These are phyloP conservation scores for Perizoma affinitatum DNA, from an alignment of 2,888 invertebrate species.

Conservation along the genomic window DNA sequence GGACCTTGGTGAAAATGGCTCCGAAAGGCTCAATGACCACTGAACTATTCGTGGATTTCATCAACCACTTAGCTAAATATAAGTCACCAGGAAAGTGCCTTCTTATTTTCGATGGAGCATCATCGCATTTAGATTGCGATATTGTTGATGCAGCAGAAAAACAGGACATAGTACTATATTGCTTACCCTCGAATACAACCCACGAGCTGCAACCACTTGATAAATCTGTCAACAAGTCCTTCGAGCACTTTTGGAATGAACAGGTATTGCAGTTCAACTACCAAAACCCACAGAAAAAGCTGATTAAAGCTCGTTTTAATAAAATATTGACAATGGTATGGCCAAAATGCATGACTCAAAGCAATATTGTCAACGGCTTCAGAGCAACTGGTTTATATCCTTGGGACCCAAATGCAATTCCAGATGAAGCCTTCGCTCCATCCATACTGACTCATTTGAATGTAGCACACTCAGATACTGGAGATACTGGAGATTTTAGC, in stretches of 20 bases:
- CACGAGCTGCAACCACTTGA: constrained; percentile 20
- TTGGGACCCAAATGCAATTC: constrained; percentile 1
- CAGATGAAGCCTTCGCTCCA: constrained; percentile 15
- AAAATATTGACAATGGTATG: constrained; percentile 19
- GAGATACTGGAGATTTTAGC: too few species aligned
- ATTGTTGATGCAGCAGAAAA: constrained; percentile 31
- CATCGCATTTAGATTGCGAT: constrained; percentile 23
- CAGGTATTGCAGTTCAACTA: constrained; percentile 21
- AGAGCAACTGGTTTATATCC: constrained; percentile 16
- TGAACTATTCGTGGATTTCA: constrained; percentile 9
- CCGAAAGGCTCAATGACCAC: constrained; percentile 32
- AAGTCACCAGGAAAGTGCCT: constrained; percentile 36
- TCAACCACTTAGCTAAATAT: constrained; percentile 27
- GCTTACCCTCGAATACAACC: constrained; percentile 22
- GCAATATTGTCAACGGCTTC: constrained; percentile 20
- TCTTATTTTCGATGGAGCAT: constrained; percentile 42
- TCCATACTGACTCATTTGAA: too few species aligned
- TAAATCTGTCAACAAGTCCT: constrained; percentile 18
- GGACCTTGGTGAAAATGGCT: constrained; percentile 28
- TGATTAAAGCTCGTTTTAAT: constrained; percentile 7
- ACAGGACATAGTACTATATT: not conserved
- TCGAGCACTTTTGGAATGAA: constrained; percentile 34
- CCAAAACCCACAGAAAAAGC: constrained; percentile 11
- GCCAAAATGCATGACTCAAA: constrained; percentile 19
- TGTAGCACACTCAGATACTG: too few species aligned